These are phyloP conservation scores for Eupleurogrammus muticus DNA, from an alignment of 2,797 vertebrate species.

Conservation along the genomic window DNA sequence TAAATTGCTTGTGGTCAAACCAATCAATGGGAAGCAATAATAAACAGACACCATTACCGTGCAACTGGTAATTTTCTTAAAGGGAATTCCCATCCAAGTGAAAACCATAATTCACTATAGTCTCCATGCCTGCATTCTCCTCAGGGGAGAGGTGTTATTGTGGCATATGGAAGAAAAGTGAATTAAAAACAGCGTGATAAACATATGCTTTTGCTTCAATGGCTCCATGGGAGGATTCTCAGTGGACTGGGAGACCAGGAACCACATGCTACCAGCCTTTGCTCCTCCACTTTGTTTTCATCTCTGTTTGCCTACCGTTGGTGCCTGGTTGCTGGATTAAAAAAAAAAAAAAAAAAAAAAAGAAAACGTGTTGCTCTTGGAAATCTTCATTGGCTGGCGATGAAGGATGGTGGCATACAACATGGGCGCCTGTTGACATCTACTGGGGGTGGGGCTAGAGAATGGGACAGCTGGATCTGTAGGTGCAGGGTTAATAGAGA, in stretches of 20 bases:
- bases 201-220: constrained; percentile 59
- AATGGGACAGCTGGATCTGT: constrained; percentile 51
- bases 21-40: neutral
- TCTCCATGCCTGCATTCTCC: constrained; percentile 1
- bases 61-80: constrained; percentile 1
- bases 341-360: constrained; percentile 29
- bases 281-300: constrained; percentile 44
- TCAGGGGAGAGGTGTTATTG: constrained; percentile 17
- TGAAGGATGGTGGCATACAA: constrained; percentile 62
- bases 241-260: constrained; percentile 30
- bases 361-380: constrained; percentile 21
- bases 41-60: neutral
- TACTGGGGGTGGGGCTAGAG: constrained; percentile 28
- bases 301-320: constrained; percentile 27
- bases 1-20: neutral
- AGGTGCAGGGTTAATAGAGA: constrained; percentile 52
- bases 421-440: constrained; percentile 61
- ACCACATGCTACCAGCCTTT: constrained; percentile 32
- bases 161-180: constrained; percentile 24
- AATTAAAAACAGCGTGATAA: constrained; percentile 53
- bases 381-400: constrained; percentile 61
- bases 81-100: neutral
- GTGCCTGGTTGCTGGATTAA: constrained; percentile 47
- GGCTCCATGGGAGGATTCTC: constrained; percentile 13
- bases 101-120: constrained; percentile 1